Evolutionary conservation across 2,113 vertebrate species (phyloP).

Genomic region (Callaeas wilsoni): DNA sequence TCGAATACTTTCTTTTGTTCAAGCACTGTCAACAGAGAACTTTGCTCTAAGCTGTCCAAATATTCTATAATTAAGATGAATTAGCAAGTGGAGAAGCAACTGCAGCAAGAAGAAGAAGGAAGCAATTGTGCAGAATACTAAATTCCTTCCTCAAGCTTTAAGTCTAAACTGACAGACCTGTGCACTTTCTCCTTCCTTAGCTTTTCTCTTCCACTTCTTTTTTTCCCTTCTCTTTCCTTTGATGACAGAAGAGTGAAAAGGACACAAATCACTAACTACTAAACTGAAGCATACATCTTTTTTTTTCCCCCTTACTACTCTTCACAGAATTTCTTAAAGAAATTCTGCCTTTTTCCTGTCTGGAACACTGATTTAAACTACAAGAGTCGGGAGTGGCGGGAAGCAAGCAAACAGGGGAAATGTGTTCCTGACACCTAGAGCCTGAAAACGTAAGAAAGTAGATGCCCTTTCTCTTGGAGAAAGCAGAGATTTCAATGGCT

Average conservation of each 20-base stretch:
- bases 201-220: neutral
- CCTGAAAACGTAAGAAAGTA: neutral
- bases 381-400: neutral
- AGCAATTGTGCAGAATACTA: constrained; percentile 22
- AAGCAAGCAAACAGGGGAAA: neutral
- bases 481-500: neutral
- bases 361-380: neutral
- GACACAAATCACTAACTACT: neutral
- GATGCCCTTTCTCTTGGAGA: neutral
- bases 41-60: constrained; percentile 53
- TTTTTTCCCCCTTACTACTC: neutral
- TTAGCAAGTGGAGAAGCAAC: constrained; percentile 35
- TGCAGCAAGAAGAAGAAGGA: constrained; percentile 12
- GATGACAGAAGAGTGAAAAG: neutral
- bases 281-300: neutral
- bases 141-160: neutral
- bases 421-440: neutral
- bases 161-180: neutral
- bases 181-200: neutral
- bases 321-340: neutral
- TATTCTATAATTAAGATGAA: constrained; percentile 66
- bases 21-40: constrained; percentile 46
- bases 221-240: neutral
- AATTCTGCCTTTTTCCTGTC: neutral
- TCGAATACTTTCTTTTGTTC: constrained; percentile 9